These are phyloP conservation scores for Aeoliscus strigatus DNA, from an alignment of 2,797 vertebrate species.

Conservation along the genomic window DNA sequence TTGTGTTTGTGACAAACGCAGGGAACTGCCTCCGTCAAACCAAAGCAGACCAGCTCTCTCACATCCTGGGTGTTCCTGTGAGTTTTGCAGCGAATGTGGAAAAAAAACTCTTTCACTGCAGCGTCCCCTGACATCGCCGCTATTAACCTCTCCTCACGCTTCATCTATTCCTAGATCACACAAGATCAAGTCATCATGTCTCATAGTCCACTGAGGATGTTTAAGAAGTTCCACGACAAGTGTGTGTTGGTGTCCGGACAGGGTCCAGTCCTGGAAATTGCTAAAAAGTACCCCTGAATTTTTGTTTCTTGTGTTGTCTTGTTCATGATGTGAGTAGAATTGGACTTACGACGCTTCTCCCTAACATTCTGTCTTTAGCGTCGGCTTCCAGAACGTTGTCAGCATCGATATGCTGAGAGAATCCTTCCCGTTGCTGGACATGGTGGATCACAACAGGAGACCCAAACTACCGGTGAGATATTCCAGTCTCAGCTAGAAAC, in stretches of 20 bases:
- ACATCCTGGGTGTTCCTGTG: constrained; percentile 85
- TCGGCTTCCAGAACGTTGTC: constrained; percentile 85
- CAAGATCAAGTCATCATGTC: constrained; percentile 92
- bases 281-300: constrained; percentile 82
- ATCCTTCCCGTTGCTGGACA: constrained; percentile 84
- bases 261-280: constrained; percentile 88
- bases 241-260: constrained; percentile 90
- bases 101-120: neutral
- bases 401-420: constrained; percentile 85
- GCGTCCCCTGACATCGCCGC: neutral
- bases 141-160: constrained; percentile 7
- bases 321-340: neutral
- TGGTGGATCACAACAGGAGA: constrained; percentile 86
- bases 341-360: constrained; percentile 2
- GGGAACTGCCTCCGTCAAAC: constrained; percentile 87
- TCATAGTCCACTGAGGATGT: constrained; percentile 89
- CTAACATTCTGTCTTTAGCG: constrained; percentile 60
- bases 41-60: constrained; percentile 87
- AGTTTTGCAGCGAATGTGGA: constrained; percentile 65
- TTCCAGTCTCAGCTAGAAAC: neutral
- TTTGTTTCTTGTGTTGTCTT: neutral
- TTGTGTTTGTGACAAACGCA: constrained; percentile 93
- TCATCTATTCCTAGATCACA: constrained; percentile 73
- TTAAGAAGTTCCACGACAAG: constrained; percentile 86
- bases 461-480: constrained; percentile 78